phyloP scores from a whole-genome alignment of 1,140 invertebrate genomes.

The Neuroterus valhalla region DNA sequence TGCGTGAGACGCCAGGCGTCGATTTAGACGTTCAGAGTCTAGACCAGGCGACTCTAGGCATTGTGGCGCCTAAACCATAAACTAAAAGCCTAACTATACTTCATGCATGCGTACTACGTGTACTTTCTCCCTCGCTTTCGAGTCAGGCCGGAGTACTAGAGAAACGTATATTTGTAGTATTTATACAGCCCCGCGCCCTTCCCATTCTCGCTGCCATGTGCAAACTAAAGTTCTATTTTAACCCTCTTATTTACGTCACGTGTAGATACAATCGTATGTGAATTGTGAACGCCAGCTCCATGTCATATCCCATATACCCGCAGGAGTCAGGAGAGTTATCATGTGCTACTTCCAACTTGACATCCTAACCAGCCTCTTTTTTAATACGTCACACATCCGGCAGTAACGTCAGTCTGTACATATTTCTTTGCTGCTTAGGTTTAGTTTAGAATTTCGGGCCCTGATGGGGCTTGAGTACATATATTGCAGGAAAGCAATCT shows the following conservation, averaged over 20 bases:
- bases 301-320: slow-evolving; percentile 36
- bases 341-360: not conserved
- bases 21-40: too few species aligned
- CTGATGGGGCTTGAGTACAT: not conserved
- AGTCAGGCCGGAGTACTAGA: not conserved
- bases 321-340: slow-evolving; percentile 1
- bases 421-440: not conserved
- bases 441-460: slow-evolving; percentile 17
- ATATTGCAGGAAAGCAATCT: too few species aligned
- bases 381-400: not conserved
- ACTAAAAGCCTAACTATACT: slow-evolving; percentile 28
- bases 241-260: slow-evolving; percentile 43
- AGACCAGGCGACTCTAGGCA: too few species aligned
- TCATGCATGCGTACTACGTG: too few species aligned
- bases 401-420: not conserved
- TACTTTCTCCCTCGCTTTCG: slow-evolving; percentile 32
- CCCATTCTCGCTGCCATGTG: slow-evolving; percentile 40
- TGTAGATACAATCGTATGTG: slow-evolving; percentile 3
- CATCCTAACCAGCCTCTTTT: not conserved
- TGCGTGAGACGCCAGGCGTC: slow-evolving; percentile 56
- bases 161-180: slow-evolving; percentile 49
- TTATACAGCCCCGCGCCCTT: slow-evolving; percentile 38
- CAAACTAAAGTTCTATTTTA: slow-evolving; percentile 53
- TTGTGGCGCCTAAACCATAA: slow-evolving; percentile 50
- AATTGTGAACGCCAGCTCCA: slow-evolving; percentile 32